These are phyloP conservation scores for Hylaea fasciaria DNA, from an alignment of 2,888 invertebrate species.

Conservation along the genomic window DNA sequence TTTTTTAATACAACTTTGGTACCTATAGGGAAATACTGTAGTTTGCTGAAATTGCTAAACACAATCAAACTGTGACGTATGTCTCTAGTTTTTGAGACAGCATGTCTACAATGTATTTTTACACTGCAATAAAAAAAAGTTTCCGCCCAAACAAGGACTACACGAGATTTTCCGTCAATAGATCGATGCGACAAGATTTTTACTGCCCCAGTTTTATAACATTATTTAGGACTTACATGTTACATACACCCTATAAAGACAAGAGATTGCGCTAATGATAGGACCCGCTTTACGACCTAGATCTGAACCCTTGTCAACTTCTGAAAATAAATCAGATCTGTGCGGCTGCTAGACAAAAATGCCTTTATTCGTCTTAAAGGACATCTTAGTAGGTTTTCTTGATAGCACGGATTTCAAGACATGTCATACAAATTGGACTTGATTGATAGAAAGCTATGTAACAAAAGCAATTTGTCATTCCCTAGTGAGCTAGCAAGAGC, in stretches of 20 bases:
- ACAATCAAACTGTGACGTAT: no score
- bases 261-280: conserved; percentile 8
- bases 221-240: background rate
- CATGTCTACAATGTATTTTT: no score
- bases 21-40: no score
- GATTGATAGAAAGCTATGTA: background rate
- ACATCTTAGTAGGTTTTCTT: background rate
- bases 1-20: no score
- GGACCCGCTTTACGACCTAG: conserved; percentile 9
- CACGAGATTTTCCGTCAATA: background rate
- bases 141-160: background rate
- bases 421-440: no score
- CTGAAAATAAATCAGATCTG: background rate
- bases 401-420: no score
- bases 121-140: no score
- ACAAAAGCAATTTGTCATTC: no score
- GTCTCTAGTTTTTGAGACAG: no score
- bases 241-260: conserved; percentile 11
- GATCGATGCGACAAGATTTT: background rate
- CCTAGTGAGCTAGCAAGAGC: no score
- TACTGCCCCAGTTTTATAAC: background rate
- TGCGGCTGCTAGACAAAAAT: background rate
- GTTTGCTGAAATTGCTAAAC: no score
- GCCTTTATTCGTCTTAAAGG: background rate
- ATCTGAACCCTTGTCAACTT: background rate